Evolutionary conservation across 1,140 invertebrate species (phyloP).

Genomic region (Drosophila pachea): DNA sequence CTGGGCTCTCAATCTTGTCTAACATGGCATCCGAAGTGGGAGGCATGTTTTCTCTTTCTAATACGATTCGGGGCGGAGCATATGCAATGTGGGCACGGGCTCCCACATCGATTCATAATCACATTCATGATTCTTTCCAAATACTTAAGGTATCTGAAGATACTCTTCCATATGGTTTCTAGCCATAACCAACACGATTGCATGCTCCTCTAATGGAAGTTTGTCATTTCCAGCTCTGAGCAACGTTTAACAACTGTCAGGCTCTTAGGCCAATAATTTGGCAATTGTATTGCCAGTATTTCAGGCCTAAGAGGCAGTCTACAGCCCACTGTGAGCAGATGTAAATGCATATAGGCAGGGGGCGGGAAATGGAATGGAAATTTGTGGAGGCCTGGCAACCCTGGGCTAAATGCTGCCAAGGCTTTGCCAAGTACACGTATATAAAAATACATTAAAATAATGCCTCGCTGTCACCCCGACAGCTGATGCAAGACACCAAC

Average conservation of each 20-base stretch:
- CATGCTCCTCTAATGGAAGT: no score
- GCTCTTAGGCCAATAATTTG: slow-evolving; percentile 69
- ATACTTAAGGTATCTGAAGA: no score
- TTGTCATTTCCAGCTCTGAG: slow-evolving; percentile 3
- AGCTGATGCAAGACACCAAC: slow-evolving; percentile 55
- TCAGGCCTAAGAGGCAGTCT: background rate
- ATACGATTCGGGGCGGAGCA: no score
- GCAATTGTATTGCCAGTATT: slow-evolving; percentile 64
- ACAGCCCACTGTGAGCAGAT: slow-evolving; percentile 26
- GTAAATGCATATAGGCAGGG: slow-evolving; percentile 44
- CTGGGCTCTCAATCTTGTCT: no score
- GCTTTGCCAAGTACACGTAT: slow-evolving; percentile 39
- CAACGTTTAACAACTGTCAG: slow-evolving; percentile 65
- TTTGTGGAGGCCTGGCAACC: slow-evolving; percentile 23
- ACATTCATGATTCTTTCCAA: no score
- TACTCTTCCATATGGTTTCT: background rate
- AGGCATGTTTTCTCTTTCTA: no score
- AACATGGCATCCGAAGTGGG: no score
- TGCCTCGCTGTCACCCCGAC: slow-evolving; percentile 52
- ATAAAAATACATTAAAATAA: slow-evolving; percentile 76
- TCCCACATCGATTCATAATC: no score
- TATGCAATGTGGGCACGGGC: no score
- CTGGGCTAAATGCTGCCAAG: slow-evolving; percentile 52
- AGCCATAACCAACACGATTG: no score
- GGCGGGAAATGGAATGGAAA: slow-evolving; percentile 39